Percentiles rank a stretch among this genome's conserved stretches.
Evolutionary conservation across 2,113 vertebrate genomes (phyloP).

Genomic region (Nettapus auritus): DNA sequence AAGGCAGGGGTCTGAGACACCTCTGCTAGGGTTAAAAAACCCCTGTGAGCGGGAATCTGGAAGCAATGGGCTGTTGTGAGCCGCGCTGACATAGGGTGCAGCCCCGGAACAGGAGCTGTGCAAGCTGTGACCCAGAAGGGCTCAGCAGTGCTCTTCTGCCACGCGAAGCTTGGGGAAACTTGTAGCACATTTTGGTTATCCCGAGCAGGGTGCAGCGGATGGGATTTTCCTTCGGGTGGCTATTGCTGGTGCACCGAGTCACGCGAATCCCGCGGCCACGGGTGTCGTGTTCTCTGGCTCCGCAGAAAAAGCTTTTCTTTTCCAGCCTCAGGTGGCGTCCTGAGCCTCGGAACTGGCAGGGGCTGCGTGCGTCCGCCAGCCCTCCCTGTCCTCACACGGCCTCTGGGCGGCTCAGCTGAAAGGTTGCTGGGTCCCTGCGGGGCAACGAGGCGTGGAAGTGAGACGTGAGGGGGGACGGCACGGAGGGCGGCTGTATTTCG

Average conservation of each 20-base stretch:
- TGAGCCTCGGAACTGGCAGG: background rate
- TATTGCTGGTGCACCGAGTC: background rate
- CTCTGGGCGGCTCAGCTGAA: background rate
- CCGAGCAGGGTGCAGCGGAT: background rate
- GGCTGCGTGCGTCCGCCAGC: background rate
- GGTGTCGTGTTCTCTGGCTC: background rate
- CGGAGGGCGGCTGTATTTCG: too few species aligned
- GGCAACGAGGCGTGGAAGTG: background rate
- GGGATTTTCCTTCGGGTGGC: background rate
- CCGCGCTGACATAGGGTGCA: background rate
- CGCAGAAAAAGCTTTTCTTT: background rate
- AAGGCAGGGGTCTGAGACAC: background rate
- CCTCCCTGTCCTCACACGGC: background rate
- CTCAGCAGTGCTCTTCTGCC: too few species aligned
- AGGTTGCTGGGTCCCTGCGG: background rate
- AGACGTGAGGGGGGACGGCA: accelerated
- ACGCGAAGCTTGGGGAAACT: too few species aligned
- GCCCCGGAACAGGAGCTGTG: background rate
- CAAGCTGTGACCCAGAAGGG: background rate
- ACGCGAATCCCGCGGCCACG: accelerated
- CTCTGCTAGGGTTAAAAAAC: background rate
- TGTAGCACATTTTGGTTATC: background rate
- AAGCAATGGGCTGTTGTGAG: background rate
- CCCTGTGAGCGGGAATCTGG: background rate
- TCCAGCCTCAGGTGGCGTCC: background rate